Evolutionary conservation across 1,140 invertebrate genomes (phyloP).

Genomic region (Zophobas morio): DNA sequence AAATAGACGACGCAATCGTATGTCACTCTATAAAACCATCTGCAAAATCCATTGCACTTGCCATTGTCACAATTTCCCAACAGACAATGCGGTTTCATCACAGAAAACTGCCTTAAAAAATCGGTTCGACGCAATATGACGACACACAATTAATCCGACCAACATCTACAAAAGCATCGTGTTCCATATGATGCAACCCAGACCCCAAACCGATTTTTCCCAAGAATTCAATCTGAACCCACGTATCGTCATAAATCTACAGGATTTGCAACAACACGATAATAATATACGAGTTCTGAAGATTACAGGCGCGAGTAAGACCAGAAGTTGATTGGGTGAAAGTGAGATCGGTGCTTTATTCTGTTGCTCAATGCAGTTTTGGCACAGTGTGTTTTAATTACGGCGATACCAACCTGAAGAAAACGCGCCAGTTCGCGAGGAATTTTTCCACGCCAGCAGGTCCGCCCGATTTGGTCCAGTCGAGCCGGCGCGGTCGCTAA

Average conservation of each 20-base stretch:
- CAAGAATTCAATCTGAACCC: too few species aligned
- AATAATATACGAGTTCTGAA: not conserved
- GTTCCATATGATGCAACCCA: not conserved
- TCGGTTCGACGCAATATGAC: not conserved
- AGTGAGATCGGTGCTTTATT: not conserved
- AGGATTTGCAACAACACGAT: too few species aligned
- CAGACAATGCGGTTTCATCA: constrained; percentile 1
- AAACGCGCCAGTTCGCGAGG: too few species aligned
- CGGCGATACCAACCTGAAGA: too few species aligned
- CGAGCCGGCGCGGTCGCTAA: constrained; percentile 18
- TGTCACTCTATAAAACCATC: too few species aligned
- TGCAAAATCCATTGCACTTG: not conserved
- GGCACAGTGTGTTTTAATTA: too few species aligned
- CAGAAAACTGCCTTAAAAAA: not conserved
- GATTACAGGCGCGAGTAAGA: not conserved
- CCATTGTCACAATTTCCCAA: not conserved
- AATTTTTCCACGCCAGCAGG: not conserved
- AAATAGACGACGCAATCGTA: too few species aligned
- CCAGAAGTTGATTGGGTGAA: not conserved
- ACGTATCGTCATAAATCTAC: too few species aligned
- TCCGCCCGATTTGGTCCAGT: constrained; percentile 18
- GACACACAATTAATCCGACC: not conserved
- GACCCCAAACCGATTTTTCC: too few species aligned
- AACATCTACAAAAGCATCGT: not conserved
- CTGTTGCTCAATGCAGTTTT: too few species aligned